Evolutionary conservation across 2,113 vertebrate species (phyloP), one percentile per base, ranked within the genome.

Genomic region (Pseudonaja textilis): DNA sequence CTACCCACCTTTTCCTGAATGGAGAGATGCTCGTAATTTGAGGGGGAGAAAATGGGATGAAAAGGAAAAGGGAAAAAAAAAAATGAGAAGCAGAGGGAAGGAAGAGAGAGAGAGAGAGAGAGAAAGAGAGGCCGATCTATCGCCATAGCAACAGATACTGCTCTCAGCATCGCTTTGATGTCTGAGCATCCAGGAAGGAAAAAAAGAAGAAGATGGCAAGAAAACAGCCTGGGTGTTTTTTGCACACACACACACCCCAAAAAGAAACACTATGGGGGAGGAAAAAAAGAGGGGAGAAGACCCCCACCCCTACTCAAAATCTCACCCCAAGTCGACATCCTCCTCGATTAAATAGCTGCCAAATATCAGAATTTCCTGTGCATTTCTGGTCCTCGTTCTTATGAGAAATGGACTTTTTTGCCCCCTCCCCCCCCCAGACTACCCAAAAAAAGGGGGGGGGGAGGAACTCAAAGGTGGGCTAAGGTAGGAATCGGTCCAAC

Each of bases 271-370:
- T 52, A 29, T 25, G n/a, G 39, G 55, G 6, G 18, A 3, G 34
- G 26, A 56, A 10, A 26, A 26, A 57, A 74, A 34, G 52, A n/a
- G 12, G 26, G 59, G 42, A n/a, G 5, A 85, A 56, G 18, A 26
- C 3, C 20, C n/a, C n/a, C n/a, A n/a, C 42, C 55, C 9, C 9
- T 2, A 23, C 56, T 23, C 1, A 11, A 47, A 56, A 20, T 42
- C 4, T n/a, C 14, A 55, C 55, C 55, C 56, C 1, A 3, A 57
- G 0, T 57, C 3, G 22, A 57, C 5, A 3, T 87, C 45, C n/a
- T n/a, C n/a, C 14, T 34, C 50, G 14, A 22, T 57, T 88, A 88
- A 93, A 93, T 87, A 86, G 91, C 86, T 22, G 23, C 91, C 81
- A 5, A 47, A 29, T 56, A 55, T 42, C 2, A 3, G 34, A 1